Conservation (phyloP, 1,140 invertebrate genomes). For the Anastatus disparis region DNA sequence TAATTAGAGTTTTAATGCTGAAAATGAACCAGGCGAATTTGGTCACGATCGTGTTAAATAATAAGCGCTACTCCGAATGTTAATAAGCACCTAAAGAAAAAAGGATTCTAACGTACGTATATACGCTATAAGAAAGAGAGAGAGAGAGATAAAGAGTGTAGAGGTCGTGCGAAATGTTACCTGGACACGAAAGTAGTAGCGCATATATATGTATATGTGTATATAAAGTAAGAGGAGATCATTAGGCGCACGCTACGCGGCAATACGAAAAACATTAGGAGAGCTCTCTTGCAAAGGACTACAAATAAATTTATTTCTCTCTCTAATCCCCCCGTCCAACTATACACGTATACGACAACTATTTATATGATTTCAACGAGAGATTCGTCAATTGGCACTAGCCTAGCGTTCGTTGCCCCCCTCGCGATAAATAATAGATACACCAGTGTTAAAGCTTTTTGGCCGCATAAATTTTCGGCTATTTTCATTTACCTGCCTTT, state of each 20-base stretch:
- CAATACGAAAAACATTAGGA: slow-evolving; percentile 52
- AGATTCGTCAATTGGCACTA: slow-evolving; percentile 1
- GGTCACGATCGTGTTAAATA: background rate
- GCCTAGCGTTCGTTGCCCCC: no score
- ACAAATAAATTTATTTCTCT: slow-evolving; percentile 22
- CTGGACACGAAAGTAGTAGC: slow-evolving; percentile 43
- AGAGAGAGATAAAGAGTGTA: slow-evolving; percentile 3
- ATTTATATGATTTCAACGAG: background rate
- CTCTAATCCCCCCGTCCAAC: background rate
- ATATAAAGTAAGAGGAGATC: no score
- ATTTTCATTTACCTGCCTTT: no score
- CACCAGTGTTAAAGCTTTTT: background rate
- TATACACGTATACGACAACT: background rate
- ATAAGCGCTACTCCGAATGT: background rate
- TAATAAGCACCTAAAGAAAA: slow-evolving; percentile 8
- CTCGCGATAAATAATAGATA: slow-evolving; percentile 1
- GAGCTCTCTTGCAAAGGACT: background rate
- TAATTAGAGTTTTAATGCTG: no score
- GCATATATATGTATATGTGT: no score
- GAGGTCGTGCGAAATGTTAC: slow-evolving; percentile 40
- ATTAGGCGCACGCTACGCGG: slow-evolving; percentile 52
- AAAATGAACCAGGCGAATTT: no score
- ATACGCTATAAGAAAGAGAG: background rate
- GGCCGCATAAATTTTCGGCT: no score
- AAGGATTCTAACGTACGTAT: background rate